phyloP scores from a whole-genome alignment of 1,140 invertebrate genomes.

The Lasioglossum albipes region DNA sequence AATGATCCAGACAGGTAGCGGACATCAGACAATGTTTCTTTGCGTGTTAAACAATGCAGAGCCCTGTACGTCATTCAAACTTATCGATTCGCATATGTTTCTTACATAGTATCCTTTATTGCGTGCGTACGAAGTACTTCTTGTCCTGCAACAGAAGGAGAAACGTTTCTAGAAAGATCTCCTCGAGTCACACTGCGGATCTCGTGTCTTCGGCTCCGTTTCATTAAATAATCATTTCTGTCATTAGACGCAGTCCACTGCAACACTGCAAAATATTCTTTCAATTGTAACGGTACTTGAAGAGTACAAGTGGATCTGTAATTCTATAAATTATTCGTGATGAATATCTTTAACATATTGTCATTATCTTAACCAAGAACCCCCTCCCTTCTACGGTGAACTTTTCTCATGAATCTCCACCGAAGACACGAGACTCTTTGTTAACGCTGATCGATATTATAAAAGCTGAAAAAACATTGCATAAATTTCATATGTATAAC shows the following conservation, averaged over 20 bases:
- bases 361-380: no score
- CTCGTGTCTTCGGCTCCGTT: slow-evolving; percentile 19
- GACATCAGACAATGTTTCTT: slow-evolving; percentile 64
- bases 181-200: background rate
- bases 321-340: no score
- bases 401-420: background rate
- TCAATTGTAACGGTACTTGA: no score
- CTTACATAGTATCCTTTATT: slow-evolving; percentile 56
- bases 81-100: slow-evolving; percentile 44
- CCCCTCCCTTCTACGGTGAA: background rate
- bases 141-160: slow-evolving; percentile 72
- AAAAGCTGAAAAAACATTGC: slow-evolving; percentile 36
- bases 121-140: slow-evolving; percentile 66
- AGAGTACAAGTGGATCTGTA: no score
- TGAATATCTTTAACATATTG: no score
- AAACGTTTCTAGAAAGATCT: slow-evolving; percentile 26
- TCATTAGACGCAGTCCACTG: background rate
- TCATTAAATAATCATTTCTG: background rate
- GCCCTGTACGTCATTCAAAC: slow-evolving; percentile 42
- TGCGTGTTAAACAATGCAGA: slow-evolving; percentile 62
- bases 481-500: slow-evolving; percentile 26
- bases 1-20: slow-evolving; percentile 54
- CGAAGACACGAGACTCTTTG: slow-evolving; percentile 7
- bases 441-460: slow-evolving; percentile 1
- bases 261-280: no score